Base-by-base conservation (phyloP, 2,888 invertebrate species). In the Eugnorisma glareosa region DNA sequence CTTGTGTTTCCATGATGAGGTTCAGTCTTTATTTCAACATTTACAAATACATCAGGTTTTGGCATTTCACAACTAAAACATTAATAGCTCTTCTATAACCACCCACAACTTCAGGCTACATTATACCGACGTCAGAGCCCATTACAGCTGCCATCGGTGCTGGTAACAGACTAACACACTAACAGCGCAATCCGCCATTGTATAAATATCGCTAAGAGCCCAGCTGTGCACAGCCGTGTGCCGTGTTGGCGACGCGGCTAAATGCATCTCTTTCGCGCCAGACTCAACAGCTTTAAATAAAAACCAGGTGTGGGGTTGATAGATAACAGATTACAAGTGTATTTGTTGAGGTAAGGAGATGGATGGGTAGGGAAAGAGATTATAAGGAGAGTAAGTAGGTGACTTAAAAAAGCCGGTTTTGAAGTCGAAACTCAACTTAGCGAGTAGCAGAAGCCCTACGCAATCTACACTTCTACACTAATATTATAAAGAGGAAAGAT, bases 181-280 rank as follows among this genome's bases (percentile, higher is more conserved):
- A 57, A 43, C 79, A 77, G 40, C 67, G 40, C 67, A 79, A 82
- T 82, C 67, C 77, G 77, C 79, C 71, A 83, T 76, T 57, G 81
- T 86, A 75, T 86, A 85, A 81, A 86, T 81, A 85, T 63, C 61
- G 35, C 61, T 57, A 75, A 64, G 54, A 70, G 78, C 63, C 69
- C 86, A 88, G 86, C 86, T 88, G 88, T 10, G 81, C 71, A 35
- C 86, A 86, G 73, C 75, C 85, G 77, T 35, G 54, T 6, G 35
- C 21, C 51, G 28, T 61, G 59, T 51, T 35, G 73, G 24, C 78
- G 64, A 37, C 64, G 64, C 68, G 83, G 57, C 59, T 81, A 73
- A 87, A 86, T 87, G 79, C 82, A 86, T 79, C 82, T 79, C 85
- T 43, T 70, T 86, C 79, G 64, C 71, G 61, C 84, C 77, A 67